phyloP scores from a whole-genome alignment of 2,797 vertebrate species.

The Takifugu ocellatus region DNA sequence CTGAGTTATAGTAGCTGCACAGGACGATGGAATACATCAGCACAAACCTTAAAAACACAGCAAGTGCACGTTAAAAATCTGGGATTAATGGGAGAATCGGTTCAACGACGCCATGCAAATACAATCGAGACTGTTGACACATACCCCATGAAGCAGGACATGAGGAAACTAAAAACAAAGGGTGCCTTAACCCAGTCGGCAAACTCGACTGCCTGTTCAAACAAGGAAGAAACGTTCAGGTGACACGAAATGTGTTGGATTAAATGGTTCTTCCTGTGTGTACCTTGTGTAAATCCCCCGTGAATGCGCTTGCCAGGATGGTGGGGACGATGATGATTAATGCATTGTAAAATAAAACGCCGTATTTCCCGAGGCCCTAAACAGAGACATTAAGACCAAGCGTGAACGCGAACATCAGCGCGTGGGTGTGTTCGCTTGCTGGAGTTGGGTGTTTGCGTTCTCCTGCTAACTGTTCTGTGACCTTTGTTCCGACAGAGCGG shows the following conservation, averaged over 20 bases:
- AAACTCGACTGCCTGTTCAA: slow-evolving; percentile 79
- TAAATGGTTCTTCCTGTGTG: neutral
- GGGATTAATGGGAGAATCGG: neutral
- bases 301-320: slow-evolving; percentile 76
- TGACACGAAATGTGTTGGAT: neutral
- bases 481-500: neutral
- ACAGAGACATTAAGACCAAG: neutral
- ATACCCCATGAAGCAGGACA: slow-evolving; percentile 93
- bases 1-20: slow-evolving; percentile 92
- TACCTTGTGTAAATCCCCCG: slow-evolving; percentile 86
- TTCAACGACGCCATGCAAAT: neutral
- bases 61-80: neutral
- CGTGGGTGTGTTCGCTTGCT: neutral
- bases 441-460: neutral
- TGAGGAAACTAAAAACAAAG: slow-evolving; percentile 84
- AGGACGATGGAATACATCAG: slow-evolving; percentile 89
- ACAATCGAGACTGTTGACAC: slow-evolving; percentile 26
- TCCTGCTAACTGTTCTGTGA: neutral
- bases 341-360: slow-evolving; percentile 92
- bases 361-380: slow-evolving; percentile 86
- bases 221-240: neutral
- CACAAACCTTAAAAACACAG: slow-evolving; percentile 78
- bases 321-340: slow-evolving; percentile 87
- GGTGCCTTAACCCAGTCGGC: slow-evolving; percentile 79
- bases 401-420: neutral